These are phyloP conservation scores for Lordiphosa fenestrarum DNA, from an alignment of 2,888 invertebrate genomes.

Conservation along the genomic window DNA sequence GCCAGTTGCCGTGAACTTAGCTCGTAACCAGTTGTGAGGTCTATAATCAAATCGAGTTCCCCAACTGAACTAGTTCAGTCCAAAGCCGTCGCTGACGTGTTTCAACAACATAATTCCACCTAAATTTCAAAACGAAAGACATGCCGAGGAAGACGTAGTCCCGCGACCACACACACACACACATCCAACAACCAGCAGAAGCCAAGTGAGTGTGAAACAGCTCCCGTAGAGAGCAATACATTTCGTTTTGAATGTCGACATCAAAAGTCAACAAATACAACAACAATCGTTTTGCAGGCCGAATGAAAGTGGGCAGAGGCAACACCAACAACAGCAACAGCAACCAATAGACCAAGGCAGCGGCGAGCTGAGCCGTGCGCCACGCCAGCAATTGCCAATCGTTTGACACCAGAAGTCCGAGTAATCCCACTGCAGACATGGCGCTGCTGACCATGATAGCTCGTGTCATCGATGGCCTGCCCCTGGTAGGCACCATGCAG, in stretches of 20 bases:
- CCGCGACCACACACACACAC: neutral
- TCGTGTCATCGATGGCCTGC: slow-evolving; percentile 95
- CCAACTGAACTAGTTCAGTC: too few species aligned
- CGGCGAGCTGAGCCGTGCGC: slow-evolving; percentile 56
- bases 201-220: neutral
- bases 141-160: neutral
- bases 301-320: slow-evolving; percentile 27
- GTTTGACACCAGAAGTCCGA: neutral
- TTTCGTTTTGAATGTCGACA: neutral
- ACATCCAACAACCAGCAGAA: neutral
- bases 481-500: slow-evolving; percentile 97
- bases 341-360: slow-evolving; percentile 17
- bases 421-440: slow-evolving; percentile 83
- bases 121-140: slow-evolving; percentile 6
- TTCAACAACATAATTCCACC: slow-evolving; percentile 35
- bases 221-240: neutral
- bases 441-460: slow-evolving; percentile 99
- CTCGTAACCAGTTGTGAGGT: too few species aligned
- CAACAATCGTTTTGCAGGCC: slow-evolving; percentile 21
- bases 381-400: slow-evolving; percentile 8
- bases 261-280: neutral
- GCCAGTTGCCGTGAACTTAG: too few species aligned
- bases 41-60: too few species aligned
- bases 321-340: slow-evolving; percentile 9
- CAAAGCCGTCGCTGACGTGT: slow-evolving; percentile 48